phyloP scores from a whole-genome alignment of 64 coral and sea anemone genomes.

The Platygyra sinensis region DNA sequence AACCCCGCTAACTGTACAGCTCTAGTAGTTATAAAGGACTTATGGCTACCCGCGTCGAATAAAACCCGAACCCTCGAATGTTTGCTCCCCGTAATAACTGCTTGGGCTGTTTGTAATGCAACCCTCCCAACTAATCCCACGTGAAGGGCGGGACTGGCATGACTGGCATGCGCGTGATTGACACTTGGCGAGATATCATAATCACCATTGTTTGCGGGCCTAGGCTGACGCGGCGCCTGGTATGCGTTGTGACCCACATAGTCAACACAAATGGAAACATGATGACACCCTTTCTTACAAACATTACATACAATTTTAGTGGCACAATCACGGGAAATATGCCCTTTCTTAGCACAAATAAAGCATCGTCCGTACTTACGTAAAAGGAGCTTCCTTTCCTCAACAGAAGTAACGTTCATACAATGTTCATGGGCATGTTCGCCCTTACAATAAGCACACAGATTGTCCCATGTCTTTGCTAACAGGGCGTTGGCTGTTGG shows the following conservation, averaged over 20 bases:
- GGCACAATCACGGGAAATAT: constrained; percentile 44
- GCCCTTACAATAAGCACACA: too few species aligned
- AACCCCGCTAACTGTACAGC: neutral
- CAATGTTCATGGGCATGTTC: constrained; percentile 37
- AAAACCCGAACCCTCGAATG: constrained; percentile 38
- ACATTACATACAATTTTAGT: constrained; percentile 24
- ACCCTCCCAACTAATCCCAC: constrained; percentile 22
- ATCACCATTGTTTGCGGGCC: neutral
- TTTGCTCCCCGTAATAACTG: constrained; percentile 50
- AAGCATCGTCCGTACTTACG: constrained; percentile 71
- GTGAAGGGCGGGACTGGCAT: constrained; percentile 11
- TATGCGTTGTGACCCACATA: neutral
- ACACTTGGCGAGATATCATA: too few species aligned
- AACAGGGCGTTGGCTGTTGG: too few species aligned
- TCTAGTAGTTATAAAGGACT: constrained; percentile 39
- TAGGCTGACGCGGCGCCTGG: neutral
- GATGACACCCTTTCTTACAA: constrained; percentile 31
- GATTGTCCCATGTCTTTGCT: too few species aligned
- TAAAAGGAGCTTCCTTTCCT: constrained; percentile 43
- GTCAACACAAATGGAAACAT: constrained; percentile 27
- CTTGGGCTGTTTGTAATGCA: constrained; percentile 52
- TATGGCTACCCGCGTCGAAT: constrained; percentile 69
- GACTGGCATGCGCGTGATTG: too few species aligned
- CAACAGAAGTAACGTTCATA: neutral
- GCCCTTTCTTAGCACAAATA: constrained; percentile 59